Evolutionary conservation across 2,888 invertebrate species (phyloP).

Genomic region (Anarsia innoxiella): DNA sequence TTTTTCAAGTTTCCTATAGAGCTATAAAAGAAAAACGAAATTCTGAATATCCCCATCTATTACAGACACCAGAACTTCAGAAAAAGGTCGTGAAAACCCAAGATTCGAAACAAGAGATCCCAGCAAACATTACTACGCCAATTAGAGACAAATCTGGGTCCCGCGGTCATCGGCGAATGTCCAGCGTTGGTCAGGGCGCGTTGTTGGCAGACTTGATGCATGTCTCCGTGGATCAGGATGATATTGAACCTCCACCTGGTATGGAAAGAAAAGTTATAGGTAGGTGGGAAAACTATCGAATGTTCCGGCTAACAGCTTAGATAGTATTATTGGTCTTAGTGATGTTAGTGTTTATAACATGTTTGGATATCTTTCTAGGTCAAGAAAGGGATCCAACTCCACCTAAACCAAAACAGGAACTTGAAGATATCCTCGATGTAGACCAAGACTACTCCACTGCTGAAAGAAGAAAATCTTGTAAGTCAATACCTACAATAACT

Average conservation of each 20-base stretch:
- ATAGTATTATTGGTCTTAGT: no score
- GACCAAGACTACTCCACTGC: conserved; percentile 58
- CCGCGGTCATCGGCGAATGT: conserved; percentile 51
- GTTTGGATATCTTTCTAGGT: conserved; percentile 42
- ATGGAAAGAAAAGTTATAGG: conserved; percentile 57
- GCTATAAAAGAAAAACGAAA: neutral
- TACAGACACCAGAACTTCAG: conserved; percentile 55
- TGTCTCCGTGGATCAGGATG: conserved; percentile 46
- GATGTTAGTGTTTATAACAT: no score
- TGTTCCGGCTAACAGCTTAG: no score
- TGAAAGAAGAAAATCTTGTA: conserved; percentile 60
- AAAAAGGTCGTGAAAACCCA: conserved; percentile 41
- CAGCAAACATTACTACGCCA: conserved; percentile 43
- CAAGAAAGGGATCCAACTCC: conserved; percentile 58
- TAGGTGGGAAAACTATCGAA: no score
- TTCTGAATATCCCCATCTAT: neutral
- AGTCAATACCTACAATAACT: no score
- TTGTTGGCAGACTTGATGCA: conserved; percentile 56
- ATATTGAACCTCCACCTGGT: conserved; percentile 39
- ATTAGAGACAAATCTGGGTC: conserved; percentile 36
- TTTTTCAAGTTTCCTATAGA: neutral
- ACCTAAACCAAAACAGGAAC: conserved; percentile 52
- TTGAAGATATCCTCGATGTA: conserved; percentile 63
- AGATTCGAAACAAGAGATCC: conserved; percentile 23
- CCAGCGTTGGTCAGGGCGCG: conserved; percentile 49